phyloP scores from a whole-genome alignment of 2,888 invertebrate genomes.

The Eudemis profundana region DNA sequence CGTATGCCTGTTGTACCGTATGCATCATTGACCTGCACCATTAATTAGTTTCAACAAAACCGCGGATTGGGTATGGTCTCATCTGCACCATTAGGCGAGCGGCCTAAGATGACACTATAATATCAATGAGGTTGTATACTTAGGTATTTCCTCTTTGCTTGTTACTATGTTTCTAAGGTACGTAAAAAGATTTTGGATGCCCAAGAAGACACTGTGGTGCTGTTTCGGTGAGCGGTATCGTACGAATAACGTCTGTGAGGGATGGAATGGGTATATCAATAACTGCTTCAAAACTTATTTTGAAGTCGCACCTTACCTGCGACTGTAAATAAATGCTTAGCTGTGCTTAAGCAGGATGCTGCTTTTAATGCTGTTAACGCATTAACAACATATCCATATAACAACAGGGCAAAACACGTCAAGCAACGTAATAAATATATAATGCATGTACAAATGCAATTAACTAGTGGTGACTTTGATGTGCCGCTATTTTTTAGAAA shows the following conservation, averaged over 20 bases:
- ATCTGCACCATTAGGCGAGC: no score
- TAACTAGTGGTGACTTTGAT: no score
- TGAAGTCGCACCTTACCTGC: constrained; percentile 23
- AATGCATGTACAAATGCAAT: no score
- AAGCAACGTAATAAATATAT: constrained; percentile 1
- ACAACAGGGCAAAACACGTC: constrained; percentile 19
- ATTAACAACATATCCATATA: constrained; percentile 21
- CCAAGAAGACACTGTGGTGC: constrained; percentile 16
- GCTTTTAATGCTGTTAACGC: constrained; percentile 21
- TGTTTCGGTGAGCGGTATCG: constrained; percentile 14
- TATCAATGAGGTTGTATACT: no score
- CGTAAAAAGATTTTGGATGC: no score
- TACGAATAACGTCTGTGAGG: constrained; percentile 19
- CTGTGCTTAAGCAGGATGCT: no score
- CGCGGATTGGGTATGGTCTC: no score
- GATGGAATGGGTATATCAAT: constrained; percentile 26
- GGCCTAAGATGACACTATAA: no score
- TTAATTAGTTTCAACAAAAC: no score
- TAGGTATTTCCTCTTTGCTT: no score
- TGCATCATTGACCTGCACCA: no score
- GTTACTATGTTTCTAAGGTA: not conserved
- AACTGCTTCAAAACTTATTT: constrained; percentile 12
- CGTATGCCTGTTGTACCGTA: no score
- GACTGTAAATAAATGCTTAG: constrained; percentile 19
- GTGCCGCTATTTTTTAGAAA: not conserved